Conservation (phyloP, 2,888 invertebrate species). For the Phlogophora meticulosa region DNA sequence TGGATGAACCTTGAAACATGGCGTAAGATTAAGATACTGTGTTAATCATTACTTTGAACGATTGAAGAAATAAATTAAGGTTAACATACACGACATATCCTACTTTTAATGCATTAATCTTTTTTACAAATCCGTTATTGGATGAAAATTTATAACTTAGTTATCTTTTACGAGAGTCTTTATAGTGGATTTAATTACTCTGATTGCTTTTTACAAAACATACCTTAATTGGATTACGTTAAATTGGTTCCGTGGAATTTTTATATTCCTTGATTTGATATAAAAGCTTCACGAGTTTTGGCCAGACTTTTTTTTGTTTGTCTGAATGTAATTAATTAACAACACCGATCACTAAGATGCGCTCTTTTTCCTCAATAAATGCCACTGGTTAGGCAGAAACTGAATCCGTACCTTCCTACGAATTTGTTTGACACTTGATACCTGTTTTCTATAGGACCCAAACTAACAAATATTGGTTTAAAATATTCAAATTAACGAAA, state of each 20-base stretch:
- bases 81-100: slow-evolving; percentile 33
- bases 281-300: not conserved
- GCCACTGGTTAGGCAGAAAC: not conserved
- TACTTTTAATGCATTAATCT: slow-evolving; percentile 9
- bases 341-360: not conserved
- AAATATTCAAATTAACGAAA: no score
- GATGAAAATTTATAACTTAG: not conserved
- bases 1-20: slow-evolving; percentile 54
- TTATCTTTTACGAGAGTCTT: slow-evolving; percentile 1
- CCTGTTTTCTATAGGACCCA: no score
- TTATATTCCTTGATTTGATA: slow-evolving; percentile 3
- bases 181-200: slow-evolving; percentile 13
- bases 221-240: slow-evolving; percentile 25
- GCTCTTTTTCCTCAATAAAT: not conserved
- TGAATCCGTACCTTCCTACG: not conserved
- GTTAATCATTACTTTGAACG: slow-evolving; percentile 27
- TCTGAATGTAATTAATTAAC: slow-evolving; percentile 24
- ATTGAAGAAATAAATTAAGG: slow-evolving; percentile 31
- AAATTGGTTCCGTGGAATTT: slow-evolving; percentile 8
- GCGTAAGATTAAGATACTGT: slow-evolving; percentile 32
- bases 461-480: not conserved
- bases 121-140: slow-evolving; percentile 21
- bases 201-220: slow-evolving; percentile 10
- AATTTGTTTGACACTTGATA: slow-evolving; percentile 5
- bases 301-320: slow-evolving; percentile 18